Evolutionary conservation across 2,113 vertebrate species (phyloP).

Genomic region (Heloderma charlesbogerti): DNA sequence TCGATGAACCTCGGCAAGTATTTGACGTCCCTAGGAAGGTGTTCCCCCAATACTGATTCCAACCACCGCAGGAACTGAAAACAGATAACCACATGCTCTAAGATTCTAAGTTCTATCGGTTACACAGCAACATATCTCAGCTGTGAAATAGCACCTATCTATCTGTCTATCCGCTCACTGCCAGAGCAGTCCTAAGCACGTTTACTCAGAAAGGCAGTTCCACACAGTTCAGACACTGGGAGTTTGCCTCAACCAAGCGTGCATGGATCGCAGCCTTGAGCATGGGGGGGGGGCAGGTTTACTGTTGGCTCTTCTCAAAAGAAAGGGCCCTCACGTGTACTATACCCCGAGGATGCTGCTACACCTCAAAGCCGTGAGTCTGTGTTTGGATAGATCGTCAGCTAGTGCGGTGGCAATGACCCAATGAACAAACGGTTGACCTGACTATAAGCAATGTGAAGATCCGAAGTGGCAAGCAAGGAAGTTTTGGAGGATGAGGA

Average conservation of each 20-base stretch:
- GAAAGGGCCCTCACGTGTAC: too few relatives aligned
- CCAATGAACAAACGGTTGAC: not conserved
- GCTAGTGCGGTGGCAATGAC: not conserved
- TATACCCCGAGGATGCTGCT: not conserved
- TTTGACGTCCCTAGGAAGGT: not conserved
- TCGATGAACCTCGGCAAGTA: not conserved
- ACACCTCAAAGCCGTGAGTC: not conserved
- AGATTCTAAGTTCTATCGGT: not conserved
- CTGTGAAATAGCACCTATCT: not conserved
- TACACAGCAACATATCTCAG: not conserved
- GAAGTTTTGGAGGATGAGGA: not conserved
- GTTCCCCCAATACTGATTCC: not conserved
- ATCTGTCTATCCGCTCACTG: not conserved
- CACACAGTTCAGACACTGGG: not conserved
- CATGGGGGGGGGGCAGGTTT: too few relatives aligned
- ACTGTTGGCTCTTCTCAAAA: not conserved
- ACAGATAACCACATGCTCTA: not conserved
- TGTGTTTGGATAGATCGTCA: not conserved
- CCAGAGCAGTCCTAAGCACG: too few relatives aligned
- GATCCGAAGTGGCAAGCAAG: slow-evolving; percentile 12
- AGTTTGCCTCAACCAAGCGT: too few relatives aligned
- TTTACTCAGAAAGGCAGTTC: too few relatives aligned
- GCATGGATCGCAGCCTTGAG: not conserved
- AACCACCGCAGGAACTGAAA: not conserved
- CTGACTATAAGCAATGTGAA: slow-evolving; percentile 56